A percentile compares a stretch with the other conserved stretches of the same genome.
These are phyloP conservation scores for Tetropium fuscum DNA, from an alignment of 2,888 invertebrate species.

Conservation along the genomic window DNA sequence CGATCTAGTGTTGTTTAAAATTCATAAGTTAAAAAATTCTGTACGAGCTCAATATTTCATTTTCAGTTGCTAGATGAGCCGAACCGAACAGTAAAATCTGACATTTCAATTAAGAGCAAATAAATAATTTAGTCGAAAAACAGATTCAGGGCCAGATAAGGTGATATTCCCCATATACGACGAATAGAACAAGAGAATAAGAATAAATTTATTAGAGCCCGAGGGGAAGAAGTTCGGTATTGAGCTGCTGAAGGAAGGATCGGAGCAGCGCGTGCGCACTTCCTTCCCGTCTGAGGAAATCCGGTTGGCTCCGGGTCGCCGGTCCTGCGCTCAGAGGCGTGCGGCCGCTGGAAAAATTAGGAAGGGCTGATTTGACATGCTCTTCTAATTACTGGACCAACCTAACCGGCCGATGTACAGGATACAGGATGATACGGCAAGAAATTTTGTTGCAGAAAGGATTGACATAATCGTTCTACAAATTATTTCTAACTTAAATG, in stretches of 20 bases:
- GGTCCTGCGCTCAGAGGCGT: slow-evolving; percentile 28
- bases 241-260: slow-evolving; percentile 41
- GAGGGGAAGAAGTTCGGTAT: slow-evolving; percentile 45
- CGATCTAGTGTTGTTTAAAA: too few relatives aligned
- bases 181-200: slow-evolving; percentile 15
- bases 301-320: slow-evolving; percentile 44
- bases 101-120: background rate
- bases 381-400: background rate
- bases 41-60: too few relatives aligned
- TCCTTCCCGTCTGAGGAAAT: slow-evolving; percentile 40
- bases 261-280: slow-evolving; percentile 40
- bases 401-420: background rate
- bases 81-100: background rate
- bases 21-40: too few relatives aligned
- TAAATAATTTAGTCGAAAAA: slow-evolving; percentile 14
- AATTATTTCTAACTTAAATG: too few relatives aligned
- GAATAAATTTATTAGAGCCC: slow-evolving; percentile 34
- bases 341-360: background rate
- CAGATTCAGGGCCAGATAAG: slow-evolving; percentile 3
- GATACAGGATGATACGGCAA: too few relatives aligned
- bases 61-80: too few relatives aligned
- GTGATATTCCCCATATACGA: slow-evolving; percentile 8
- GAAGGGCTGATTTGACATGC: background rate
- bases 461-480: too few relatives aligned
- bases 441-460: too few relatives aligned